These are phyloP conservation scores for Cydia pomonella DNA, from an alignment of 1,140 invertebrate species.

Conservation along the genomic window DNA sequence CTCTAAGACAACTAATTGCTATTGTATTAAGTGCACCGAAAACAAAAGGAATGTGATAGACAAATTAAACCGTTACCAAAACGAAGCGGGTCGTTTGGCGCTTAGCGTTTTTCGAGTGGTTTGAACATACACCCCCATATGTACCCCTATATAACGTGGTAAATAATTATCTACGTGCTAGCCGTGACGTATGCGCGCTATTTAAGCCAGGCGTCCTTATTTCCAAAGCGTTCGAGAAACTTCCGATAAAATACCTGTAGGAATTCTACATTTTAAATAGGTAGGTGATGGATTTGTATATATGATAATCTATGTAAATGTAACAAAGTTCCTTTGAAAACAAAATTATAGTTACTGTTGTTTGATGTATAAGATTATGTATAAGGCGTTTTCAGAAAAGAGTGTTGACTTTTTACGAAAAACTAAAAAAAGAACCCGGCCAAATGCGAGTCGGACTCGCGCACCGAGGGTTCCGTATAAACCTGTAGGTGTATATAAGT, in stretches of 20 bases:
- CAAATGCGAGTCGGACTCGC: too few relatives aligned
- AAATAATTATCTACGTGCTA: conserved; percentile 74
- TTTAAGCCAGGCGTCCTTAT: conserved; percentile 59
- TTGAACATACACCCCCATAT: conserved; percentile 54
- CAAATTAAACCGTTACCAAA: conserved; percentile 62
- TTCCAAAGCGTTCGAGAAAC: conserved; percentile 4
- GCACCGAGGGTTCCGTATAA: too few relatives aligned
- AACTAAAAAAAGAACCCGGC: too few relatives aligned
- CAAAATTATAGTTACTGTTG: too few relatives aligned
- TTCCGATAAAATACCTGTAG: background rate
- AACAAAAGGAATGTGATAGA: conserved; percentile 58
- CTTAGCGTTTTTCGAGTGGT: conserved; percentile 38
- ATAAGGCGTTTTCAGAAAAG: too few relatives aligned
- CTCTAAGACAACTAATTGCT: conserved; percentile 21
- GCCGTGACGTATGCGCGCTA: conserved; percentile 74
- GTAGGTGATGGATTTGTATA: background rate
- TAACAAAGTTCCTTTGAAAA: background rate
- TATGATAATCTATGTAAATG: background rate
- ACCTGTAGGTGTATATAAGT: too few relatives aligned
- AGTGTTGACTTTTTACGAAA: too few relatives aligned
- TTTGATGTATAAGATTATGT: too few relatives aligned
- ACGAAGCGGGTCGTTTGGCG: conserved; percentile 43
- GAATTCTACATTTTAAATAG: background rate
- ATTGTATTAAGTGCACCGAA: conserved; percentile 19
- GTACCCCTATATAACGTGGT: conserved; percentile 71